Evolutionary conservation across 2,797 vertebrate genomes (phyloP).

Genomic region (Smutsia temminckii): DNA sequence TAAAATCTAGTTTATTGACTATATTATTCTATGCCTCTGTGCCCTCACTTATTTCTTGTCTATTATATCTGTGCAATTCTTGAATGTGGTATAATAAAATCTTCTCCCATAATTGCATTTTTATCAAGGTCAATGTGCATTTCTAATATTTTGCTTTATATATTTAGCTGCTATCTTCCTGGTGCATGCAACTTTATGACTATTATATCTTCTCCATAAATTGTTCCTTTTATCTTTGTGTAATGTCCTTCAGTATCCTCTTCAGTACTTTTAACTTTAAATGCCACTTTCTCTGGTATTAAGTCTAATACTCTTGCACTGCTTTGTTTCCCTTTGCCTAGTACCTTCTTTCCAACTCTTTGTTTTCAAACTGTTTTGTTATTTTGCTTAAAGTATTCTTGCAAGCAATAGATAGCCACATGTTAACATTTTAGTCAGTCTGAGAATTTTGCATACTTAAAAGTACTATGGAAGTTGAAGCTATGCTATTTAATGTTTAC

Average conservation of each 20-base stretch:
- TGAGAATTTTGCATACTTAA: background rate
- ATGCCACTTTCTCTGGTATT: constrained; percentile 14
- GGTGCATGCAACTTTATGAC: constrained; percentile 68
- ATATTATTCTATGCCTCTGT: constrained; percentile 71
- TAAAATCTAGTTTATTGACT: constrained; percentile 73
- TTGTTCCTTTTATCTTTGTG: constrained; percentile 65
- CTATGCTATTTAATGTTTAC: background rate
- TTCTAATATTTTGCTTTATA: constrained; percentile 78
- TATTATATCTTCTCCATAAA: constrained; percentile 77
- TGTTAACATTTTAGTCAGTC: background rate
- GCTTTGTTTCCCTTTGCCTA: background rate
- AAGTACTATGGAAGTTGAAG: background rate
- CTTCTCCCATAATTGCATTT: constrained; percentile 72
- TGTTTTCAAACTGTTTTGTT: constrained; percentile 24
- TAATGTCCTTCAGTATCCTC: constrained; percentile 65
- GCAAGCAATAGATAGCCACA: background rate
- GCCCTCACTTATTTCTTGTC: constrained; percentile 68
- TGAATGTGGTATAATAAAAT: constrained; percentile 67
- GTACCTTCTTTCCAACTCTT: background rate
- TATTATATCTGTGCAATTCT: constrained; percentile 68
- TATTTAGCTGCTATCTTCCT: constrained; percentile 70
- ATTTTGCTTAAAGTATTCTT: background rate
- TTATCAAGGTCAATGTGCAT: constrained; percentile 79
- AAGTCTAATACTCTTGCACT: background rate
- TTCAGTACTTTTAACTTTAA: constrained; percentile 46